A percentile compares a stretch with the other conserved stretches of the same genome.
phyloP scores from a whole-genome alignment of 2,113 vertebrate genomes.

The Manacus vitellinus region DNA sequence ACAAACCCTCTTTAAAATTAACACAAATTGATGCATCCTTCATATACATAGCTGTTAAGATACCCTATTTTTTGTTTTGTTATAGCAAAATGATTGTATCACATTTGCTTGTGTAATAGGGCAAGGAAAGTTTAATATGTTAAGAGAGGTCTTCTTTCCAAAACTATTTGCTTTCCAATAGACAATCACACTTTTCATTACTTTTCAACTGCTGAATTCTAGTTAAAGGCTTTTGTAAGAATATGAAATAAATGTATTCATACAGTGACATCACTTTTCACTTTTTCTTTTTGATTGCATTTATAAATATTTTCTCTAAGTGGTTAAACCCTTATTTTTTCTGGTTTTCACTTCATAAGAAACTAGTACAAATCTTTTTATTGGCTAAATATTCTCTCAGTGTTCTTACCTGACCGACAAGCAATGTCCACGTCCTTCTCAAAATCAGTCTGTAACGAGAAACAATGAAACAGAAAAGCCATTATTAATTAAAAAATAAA shows the following conservation, averaged over 20 bases:
- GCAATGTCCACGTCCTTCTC: conserved; percentile 99
- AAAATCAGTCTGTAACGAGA: conserved; percentile 93
- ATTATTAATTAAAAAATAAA: conserved; percentile 47
- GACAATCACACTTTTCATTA: neutral
- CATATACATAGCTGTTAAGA: neutral
- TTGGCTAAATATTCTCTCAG: neutral
- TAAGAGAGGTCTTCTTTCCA: neutral
- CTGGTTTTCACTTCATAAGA: neutral
- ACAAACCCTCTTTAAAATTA: neutral
- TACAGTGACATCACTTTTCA: neutral
- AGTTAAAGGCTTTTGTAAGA: neutral
- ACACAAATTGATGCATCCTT: neutral
- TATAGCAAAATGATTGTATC: neutral
- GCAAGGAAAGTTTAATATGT: neutral
- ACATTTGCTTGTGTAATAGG: neutral
- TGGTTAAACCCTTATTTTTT: neutral
- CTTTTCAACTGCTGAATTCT: neutral
- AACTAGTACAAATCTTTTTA: neutral
- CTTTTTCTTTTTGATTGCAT: neutral
- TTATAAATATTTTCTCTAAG: neutral
- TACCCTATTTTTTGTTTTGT: too few relatives aligned
- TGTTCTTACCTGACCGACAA: conserved; percentile 94
- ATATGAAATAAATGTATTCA: neutral
- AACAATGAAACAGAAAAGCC: conserved; percentile 36
- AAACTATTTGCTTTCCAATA: neutral